A percentile compares a stretch with the other conserved stretches of the same genome.
Evolutionary conservation across 2,797 vertebrate species (phyloP).

Genomic region (Xerus rutilus): DNA sequence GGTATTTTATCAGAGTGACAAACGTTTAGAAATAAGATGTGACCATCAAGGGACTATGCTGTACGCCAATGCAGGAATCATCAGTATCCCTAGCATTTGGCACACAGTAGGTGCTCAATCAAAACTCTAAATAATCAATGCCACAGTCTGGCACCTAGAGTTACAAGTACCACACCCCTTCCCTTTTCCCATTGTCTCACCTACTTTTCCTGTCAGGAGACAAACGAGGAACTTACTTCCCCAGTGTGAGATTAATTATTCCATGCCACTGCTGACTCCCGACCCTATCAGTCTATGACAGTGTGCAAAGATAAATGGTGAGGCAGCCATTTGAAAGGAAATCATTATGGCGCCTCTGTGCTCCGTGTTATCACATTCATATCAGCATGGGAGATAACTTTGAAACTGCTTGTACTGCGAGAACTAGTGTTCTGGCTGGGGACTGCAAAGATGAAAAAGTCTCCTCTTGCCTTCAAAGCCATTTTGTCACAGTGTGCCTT

Average conservation of each 20-base stretch:
- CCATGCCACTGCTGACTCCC: slow-evolving; percentile 73
- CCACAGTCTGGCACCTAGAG: not conserved
- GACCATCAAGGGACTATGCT: not conserved
- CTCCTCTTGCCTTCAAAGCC: slow-evolving; percentile 66
- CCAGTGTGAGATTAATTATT: slow-evolving; percentile 82
- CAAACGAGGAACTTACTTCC: slow-evolving; percentile 68
- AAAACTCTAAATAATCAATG: not conserved
- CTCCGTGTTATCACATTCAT: slow-evolving; percentile 65
- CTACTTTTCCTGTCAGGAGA: slow-evolving; percentile 53
- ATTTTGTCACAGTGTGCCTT: slow-evolving; percentile 43
- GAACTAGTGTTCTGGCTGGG: slow-evolving; percentile 63
- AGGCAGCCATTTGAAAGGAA: slow-evolving; percentile 81
- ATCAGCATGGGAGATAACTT: slow-evolving; percentile 75
- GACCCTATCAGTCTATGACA: slow-evolving; percentile 73
- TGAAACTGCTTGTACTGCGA: slow-evolving; percentile 74
- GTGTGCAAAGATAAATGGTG: slow-evolving; percentile 69
- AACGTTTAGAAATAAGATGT: not conserved
- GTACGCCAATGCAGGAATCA: not conserved
- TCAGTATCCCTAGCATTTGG: not conserved
- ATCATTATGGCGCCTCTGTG: slow-evolving; percentile 76
- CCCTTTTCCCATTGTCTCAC: slow-evolving; percentile 1
- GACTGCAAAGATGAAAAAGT: slow-evolving; percentile 70
- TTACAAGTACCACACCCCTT: not conserved
- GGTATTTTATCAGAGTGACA: not conserved
- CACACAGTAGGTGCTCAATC: not conserved